These are phyloP conservation scores for Siphamia tubifer DNA, from an alignment of 2,113 vertebrate genomes.

Conservation along the genomic window DNA sequence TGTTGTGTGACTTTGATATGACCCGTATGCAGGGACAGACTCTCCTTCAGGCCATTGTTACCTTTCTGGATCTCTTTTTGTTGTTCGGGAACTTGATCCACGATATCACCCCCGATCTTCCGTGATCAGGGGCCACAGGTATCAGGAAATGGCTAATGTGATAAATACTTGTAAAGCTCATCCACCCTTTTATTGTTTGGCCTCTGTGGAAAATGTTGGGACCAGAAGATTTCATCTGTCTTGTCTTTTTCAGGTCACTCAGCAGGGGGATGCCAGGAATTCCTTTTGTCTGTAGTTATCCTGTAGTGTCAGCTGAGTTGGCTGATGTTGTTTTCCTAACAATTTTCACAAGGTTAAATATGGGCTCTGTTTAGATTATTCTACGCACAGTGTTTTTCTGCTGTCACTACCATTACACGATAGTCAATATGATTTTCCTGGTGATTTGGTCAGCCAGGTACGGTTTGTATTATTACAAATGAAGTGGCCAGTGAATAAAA, in stretches of 20 bases:
- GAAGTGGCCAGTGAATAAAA: no score
- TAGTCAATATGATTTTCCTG: not conserved
- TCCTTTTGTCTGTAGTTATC: conserved; percentile 46
- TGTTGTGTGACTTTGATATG: not conserved
- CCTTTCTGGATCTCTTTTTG: not conserved
- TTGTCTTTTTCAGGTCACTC: conserved; percentile 50
- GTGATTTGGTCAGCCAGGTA: not conserved
- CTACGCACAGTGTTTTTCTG: not conserved
- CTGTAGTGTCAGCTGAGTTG: conserved; percentile 30
- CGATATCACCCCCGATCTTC: not conserved
- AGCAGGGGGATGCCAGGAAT: conserved; percentile 47
- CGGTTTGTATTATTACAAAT: not conserved
- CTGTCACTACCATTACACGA: not conserved
- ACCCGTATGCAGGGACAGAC: not conserved
- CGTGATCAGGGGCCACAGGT: conserved; percentile 3
- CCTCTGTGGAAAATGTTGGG: not conserved
- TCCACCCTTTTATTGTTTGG: conserved; percentile 18
- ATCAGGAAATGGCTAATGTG: not conserved
- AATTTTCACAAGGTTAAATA: conserved; percentile 14
- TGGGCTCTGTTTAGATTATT: conserved; percentile 32
- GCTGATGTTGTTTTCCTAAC: conserved; percentile 34
- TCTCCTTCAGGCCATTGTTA: not conserved
- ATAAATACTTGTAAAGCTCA: conserved; percentile 6
- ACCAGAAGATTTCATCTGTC: conserved; percentile 29
- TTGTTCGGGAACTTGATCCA: not conserved